These are phyloP conservation scores for Gobius niger DNA, from an alignment of 2,113 vertebrate genomes.

Conservation along the genomic window DNA sequence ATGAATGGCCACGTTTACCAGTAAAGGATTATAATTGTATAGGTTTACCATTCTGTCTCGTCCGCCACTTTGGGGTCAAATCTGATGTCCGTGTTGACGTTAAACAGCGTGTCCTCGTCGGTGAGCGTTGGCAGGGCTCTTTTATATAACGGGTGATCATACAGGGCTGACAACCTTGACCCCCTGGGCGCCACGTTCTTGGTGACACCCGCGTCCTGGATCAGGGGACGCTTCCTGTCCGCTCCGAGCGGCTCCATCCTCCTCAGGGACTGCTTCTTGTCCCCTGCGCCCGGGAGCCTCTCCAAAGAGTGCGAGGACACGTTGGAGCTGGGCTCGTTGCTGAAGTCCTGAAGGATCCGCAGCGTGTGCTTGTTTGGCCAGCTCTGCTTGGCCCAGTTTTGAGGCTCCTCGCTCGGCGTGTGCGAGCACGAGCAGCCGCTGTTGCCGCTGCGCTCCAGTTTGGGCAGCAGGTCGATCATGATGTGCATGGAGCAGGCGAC, in stretches of 20 bases:
- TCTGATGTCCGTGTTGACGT: constrained; percentile 91
- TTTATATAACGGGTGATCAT: constrained; percentile 85
- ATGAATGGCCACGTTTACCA: not conserved
- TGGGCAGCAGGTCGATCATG: constrained; percentile 89
- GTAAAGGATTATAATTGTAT: not conserved
- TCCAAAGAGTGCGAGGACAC: constrained; percentile 86
- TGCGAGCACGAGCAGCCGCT: constrained; percentile 85
- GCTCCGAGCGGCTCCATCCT: constrained; percentile 57
- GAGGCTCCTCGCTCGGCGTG: constrained; percentile 73
- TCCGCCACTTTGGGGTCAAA: constrained; percentile 90
- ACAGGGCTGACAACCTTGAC: constrained; percentile 82
- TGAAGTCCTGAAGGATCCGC: constrained; percentile 92
- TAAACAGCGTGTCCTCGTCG: constrained; percentile 89
- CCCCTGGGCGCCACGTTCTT: constrained; percentile 48
- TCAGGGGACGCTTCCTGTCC: constrained; percentile 62
- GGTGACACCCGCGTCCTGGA: constrained; percentile 46
- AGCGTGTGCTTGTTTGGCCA: constrained; percentile 94
- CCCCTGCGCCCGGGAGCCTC: constrained; percentile 63
- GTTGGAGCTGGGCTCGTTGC: constrained; percentile 89
- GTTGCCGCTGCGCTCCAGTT: constrained; percentile 81
- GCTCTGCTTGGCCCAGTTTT: constrained; percentile 76
- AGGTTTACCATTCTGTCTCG: constrained; percentile 84
- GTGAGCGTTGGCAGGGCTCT: constrained; percentile 75
- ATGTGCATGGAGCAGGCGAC: constrained; percentile 94
- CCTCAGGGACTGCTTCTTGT: constrained; percentile 56